Conservation (phyloP, 2,113 vertebrate species). For the Symphodus melops region DNA sequence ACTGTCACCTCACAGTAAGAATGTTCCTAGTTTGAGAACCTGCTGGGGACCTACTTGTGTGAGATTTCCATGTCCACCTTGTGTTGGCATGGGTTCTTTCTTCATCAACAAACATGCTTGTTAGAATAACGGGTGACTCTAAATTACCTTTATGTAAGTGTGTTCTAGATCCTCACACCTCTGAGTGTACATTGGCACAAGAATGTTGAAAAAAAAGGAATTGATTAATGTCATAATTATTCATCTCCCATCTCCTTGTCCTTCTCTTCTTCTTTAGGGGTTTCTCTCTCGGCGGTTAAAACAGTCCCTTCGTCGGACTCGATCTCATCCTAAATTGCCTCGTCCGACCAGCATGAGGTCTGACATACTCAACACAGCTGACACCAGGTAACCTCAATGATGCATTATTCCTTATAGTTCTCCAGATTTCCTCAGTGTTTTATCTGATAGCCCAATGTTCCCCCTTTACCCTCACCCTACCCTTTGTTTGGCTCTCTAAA, state of each 20-base stretch:
- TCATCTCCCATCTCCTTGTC: background rate
- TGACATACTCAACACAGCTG: constrained; percentile 85
- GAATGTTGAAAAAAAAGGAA: too few species aligned
- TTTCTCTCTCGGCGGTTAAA: constrained; percentile 94
- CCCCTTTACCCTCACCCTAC: background rate
- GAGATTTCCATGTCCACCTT: too few species aligned
- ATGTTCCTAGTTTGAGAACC: too few species aligned
- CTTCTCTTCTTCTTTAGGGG: constrained; percentile 71
- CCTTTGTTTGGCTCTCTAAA: too few species aligned
- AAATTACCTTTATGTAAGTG: too few species aligned
- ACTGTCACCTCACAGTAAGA: too few species aligned
- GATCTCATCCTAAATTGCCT: constrained; percentile 93
- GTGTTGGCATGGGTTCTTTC: background rate
- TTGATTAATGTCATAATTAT: too few species aligned
- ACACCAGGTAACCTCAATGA: constrained; percentile 86
- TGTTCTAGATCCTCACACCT: too few species aligned
- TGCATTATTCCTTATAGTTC: background rate
- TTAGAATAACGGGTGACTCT: background rate
- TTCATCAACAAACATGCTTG: background rate
- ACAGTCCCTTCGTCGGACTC: constrained; percentile 94
- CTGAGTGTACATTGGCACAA: too few species aligned
- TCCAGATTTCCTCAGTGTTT: background rate
- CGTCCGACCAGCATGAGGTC: constrained; percentile 89
- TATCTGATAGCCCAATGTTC: background rate
- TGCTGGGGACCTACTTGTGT: too few species aligned